Evolutionary conservation across 2,797 vertebrate species (phyloP), one percentile per base, ranked within the genome.

Genomic region (Enteromius radiatus): DNA sequence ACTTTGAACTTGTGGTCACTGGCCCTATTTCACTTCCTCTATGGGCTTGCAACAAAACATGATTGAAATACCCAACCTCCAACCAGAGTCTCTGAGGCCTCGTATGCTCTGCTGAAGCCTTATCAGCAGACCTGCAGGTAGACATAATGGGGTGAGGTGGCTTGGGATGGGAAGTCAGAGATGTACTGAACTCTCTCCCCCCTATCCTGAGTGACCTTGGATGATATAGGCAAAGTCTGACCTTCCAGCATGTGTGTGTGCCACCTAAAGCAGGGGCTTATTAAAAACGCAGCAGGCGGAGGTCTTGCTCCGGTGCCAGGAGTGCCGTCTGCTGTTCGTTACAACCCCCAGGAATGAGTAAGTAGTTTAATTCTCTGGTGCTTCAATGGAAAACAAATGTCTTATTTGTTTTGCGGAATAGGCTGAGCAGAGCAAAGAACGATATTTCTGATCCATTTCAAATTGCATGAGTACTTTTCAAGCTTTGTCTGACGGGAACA

Each of bases 231-330:
- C 81, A 80, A 63, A 76, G 71, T 49, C 81, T 67, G 70, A 78
- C 78, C 82, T 84, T 84, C 80, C 61, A 59, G 49, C 69, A 75
- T 36, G 45, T 65, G 43, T 33, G 63, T 76, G 70, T 74, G 26
- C 36, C 79, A 84, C 84, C 82, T 75, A 81, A 85, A 83, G 86
- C 23, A 83, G 33, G 43, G 70, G 52, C 90, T 90, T 89, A 92
- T 93, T 91, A 91, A 90, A 93, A 88, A 86, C 87, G 86, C 92
- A 92, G 91, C 91, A 92, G 91, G 92, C 6, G 90, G 88, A 90
- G 87, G 86, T 85, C 86, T 91, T 89, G 92, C 90, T 73, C 73
- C 23, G 89, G 88, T 87, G 90, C 90, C 89, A 89, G 84, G 89
- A 71, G 77, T 69, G 2, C 56, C 2, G 28, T 61, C 69, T 49